phyloP scores from a whole-genome alignment of 2,113 vertebrate genomes.

The Pithys albifrons region DNA sequence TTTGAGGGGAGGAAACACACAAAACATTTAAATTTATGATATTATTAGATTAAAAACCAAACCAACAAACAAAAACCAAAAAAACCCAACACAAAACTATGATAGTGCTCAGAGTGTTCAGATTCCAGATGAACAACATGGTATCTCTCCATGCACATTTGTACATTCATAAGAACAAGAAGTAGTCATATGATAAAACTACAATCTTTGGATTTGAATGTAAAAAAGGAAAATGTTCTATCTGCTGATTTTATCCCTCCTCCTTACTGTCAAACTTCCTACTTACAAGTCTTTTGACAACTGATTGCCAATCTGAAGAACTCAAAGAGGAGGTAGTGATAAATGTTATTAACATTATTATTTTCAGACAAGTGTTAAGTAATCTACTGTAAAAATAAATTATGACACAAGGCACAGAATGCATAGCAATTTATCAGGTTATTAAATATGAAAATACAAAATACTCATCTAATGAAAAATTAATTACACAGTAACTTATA shows the following conservation, averaged over 20 bases:
- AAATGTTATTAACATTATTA: not conserved
- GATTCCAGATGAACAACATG: not conserved
- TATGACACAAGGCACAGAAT: not conserved
- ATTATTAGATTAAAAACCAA: not conserved
- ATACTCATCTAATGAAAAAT: not conserved
- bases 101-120: not conserved
- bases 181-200: not conserved
- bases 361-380: not conserved
- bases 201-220: not conserved
- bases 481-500: not conserved
- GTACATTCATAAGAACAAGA: not conserved
- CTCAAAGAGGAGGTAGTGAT: not conserved
- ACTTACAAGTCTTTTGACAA: not conserved
- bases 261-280: not conserved
- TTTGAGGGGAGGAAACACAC: fast-evolving
- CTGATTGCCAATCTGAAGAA: not conserved
- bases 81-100: not conserved
- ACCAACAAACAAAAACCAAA: no score
- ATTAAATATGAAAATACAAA: not conserved
- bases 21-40: not conserved
- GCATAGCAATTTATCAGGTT: not conserved
- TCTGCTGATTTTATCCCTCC: not conserved
- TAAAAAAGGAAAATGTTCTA: not conserved
- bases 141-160: fast-evolving
- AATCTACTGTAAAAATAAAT: not conserved